Percentiles rank a stretch among this genome's conserved stretches.
Evolutionary conservation across 2,113 vertebrate genomes (phyloP).

Genomic region (Oryzias curvinotus): DNA sequence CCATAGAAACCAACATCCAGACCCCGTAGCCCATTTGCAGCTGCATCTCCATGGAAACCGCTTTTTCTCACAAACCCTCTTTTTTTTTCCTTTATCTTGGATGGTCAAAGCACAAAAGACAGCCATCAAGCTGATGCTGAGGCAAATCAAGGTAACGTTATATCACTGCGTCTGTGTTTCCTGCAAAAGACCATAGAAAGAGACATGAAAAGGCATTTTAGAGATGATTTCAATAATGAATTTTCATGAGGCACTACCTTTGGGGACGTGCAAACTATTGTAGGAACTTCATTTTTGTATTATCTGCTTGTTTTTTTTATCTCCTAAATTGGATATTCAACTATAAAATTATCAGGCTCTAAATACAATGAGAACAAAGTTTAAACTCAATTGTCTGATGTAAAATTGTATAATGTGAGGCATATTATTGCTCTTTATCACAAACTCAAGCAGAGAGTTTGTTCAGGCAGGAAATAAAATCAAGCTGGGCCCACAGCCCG

Average conservation of each 20-base stretch:
- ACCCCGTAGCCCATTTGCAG: slow-evolving; percentile 33
- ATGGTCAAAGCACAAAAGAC: slow-evolving; percentile 39
- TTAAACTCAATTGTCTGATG: background rate
- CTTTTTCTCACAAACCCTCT: slow-evolving; percentile 36
- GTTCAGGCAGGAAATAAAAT: background rate
- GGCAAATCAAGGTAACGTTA: slow-evolving; percentile 22
- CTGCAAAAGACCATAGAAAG: slow-evolving; percentile 3
- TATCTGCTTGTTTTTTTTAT: too few species aligned
- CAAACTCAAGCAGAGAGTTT: background rate
- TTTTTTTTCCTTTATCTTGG: slow-evolving; percentile 25
- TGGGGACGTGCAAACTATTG: slow-evolving; percentile 40
- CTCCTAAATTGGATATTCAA: too few species aligned
- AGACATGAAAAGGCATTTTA: slow-evolving; percentile 31
- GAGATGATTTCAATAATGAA: slow-evolving; percentile 56
- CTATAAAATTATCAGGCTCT: background rate
- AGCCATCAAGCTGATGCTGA: slow-evolving; percentile 32
- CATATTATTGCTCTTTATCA: slow-evolving; percentile 10
- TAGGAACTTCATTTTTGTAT: background rate
- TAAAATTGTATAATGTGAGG: too few species aligned
- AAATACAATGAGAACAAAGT: slow-evolving; percentile 53
- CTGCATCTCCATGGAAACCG: slow-evolving; percentile 57
- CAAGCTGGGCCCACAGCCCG: background rate
- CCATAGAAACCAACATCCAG: slow-evolving; percentile 49
- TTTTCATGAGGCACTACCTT: slow-evolving; percentile 54
- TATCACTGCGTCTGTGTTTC: slow-evolving; percentile 13